Base-by-base conservation (phyloP, 2,113 vertebrate species). In the Gulo gulo region DNA sequence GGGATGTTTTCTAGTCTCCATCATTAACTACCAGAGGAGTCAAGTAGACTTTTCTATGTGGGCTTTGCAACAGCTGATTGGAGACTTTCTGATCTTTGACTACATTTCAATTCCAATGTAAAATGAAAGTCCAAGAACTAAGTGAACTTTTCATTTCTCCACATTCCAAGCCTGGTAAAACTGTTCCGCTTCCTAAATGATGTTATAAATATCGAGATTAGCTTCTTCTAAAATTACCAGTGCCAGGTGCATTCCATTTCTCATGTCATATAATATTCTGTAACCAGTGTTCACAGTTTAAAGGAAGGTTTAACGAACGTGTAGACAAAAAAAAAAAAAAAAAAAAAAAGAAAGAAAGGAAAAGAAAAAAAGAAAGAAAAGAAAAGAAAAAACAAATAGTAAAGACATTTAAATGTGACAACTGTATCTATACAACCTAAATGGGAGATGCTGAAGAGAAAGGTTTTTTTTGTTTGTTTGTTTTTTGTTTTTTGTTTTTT, bases 141-240 rank as follows among this genome's bases (percentile, higher is more conserved):
- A 98, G 96, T 98, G 97, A 98, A 98, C 95, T 96, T 98, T 98
- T 96, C 97, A 94, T 97, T 93, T 98, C 95, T 97, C 94, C 95
- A 95, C 92, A 98, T 98, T 98, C 97, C 96, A 98, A 98, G 96
- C 79, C 96, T 98, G 98, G 93, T 98, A 97, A 98, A 98, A 97
- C 91, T 76, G 93, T 98, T 98, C 97, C 0, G 9, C 98, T 98
- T 97, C 95, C 98, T 98, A 73, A 95, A 97, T 55, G 96, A 97
- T 97, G 97, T 98, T 98, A 98, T 98, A 98, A 98, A 98, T 98
- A 98, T 97, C 98, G 81, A 98, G 98, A 98, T 98, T 98, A 98
- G 98, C 98, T 98, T 98, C 97, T 98, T 98, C 98, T 98, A 98
- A 98, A 98, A 98, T 99, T 98, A 98, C 98, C 86, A 97, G 92